Conservation (phyloP, 1,140 invertebrate species). For the Coenobita brevimanus region DNA sequence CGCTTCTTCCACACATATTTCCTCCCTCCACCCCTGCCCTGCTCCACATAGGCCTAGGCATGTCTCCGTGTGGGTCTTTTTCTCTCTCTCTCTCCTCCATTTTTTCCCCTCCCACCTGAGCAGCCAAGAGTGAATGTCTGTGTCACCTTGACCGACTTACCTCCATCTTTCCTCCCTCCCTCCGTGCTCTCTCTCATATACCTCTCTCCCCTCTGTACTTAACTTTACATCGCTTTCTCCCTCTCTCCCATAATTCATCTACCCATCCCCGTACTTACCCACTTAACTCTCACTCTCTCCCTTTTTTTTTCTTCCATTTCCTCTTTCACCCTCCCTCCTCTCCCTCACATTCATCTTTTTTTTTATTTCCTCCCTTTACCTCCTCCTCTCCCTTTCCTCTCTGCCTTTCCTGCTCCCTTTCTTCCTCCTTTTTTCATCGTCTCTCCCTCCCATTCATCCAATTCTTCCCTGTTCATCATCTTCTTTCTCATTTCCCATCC, state of each 20-base stretch:
- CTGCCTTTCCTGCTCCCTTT: not conserved
- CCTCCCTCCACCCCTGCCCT: too few species aligned
- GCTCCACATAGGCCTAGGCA: too few species aligned
- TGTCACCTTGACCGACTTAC: too few species aligned
- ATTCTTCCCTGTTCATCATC: not conserved
- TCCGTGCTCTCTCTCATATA: too few species aligned
- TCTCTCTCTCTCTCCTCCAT: too few species aligned
- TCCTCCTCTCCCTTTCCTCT: not conserved
- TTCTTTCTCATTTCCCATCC: not conserved
- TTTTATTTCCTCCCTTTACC: not conserved
- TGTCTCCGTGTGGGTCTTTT: too few species aligned
- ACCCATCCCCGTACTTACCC: not conserved
- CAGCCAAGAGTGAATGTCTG: too few species aligned
- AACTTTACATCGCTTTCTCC: not conserved
- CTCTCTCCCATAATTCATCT: not conserved
- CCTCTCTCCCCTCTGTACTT: constrained; percentile 10
- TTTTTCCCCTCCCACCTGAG: too few species aligned
- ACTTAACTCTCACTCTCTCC: not conserved
- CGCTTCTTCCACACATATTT: too few species aligned
- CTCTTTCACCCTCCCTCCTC: not conserved
- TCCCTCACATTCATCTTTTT: too few species aligned
- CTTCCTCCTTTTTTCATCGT: not conserved
- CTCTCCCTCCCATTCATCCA: not conserved
- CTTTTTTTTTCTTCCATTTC: not conserved
- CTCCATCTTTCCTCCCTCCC: not conserved